phyloP scores from a whole-genome alignment of 2,797 vertebrate species.

The Knipowitschia caucasica region DNA sequence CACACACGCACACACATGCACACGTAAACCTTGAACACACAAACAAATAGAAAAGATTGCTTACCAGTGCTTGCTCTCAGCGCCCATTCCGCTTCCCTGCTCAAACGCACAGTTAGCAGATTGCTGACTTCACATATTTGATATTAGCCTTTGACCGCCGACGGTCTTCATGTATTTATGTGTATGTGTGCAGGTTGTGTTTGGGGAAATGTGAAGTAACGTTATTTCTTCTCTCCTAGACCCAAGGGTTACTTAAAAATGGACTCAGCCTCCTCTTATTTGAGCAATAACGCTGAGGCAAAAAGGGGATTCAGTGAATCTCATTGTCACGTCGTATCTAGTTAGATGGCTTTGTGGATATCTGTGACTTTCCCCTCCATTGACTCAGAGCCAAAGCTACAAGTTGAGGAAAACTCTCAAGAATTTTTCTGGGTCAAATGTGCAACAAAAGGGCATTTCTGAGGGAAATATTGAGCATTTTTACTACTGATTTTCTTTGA shows the following conservation, averaged over 20 bases:
- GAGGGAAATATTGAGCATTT: slow-evolving; percentile 6
- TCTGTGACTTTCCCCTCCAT: slow-evolving; percentile 40
- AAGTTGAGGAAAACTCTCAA: slow-evolving; percentile 24
- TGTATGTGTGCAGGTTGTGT: slow-evolving; percentile 32
- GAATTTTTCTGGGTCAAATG: slow-evolving; percentile 24
- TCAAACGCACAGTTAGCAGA: slow-evolving; percentile 41
- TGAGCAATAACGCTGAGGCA: slow-evolving; percentile 29
- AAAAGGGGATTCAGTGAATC: slow-evolving; percentile 40
- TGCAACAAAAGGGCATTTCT: slow-evolving; percentile 5
- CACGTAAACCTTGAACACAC: slow-evolving; percentile 14
- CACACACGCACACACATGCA: background rate
- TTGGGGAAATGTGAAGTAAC: slow-evolving; percentile 44
- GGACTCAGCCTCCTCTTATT: slow-evolving; percentile 33
- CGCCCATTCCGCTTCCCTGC: slow-evolving; percentile 44
- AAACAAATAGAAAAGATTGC: slow-evolving; percentile 32
- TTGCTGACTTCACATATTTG: slow-evolving; percentile 54
- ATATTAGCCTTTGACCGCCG: slow-evolving; percentile 39
- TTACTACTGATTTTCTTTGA: background rate
- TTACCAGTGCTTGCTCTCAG: slow-evolving; percentile 40
- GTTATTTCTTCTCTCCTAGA: slow-evolving; percentile 4
- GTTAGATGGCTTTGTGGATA: slow-evolving; percentile 34
- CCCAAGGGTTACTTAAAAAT: slow-evolving; percentile 39
- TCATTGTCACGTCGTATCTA: slow-evolving; percentile 48
- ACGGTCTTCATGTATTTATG: slow-evolving; percentile 14
- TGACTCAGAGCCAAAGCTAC: slow-evolving; percentile 26